These are phyloP conservation scores for Delia radicum DNA, from an alignment of 1,140 invertebrate species.

Conservation along the genomic window DNA sequence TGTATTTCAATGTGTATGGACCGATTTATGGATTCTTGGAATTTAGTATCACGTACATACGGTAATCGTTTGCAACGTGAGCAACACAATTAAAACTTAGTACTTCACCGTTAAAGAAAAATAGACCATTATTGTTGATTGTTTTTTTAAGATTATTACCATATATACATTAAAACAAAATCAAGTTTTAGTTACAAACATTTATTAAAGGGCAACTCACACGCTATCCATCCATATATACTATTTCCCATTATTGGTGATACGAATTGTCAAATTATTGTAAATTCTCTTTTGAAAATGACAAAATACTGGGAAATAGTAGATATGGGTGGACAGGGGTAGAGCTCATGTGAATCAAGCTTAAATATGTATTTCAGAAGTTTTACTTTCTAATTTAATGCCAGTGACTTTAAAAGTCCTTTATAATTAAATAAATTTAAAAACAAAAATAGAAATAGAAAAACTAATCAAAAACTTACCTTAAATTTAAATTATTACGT, in stretches of 20 bases:
- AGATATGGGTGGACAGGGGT: too few relatives aligned
- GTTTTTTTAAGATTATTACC: neutral
- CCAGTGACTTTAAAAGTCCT: neutral
- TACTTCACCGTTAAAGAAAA: neutral
- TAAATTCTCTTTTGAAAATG: too few relatives aligned
- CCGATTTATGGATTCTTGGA: conserved; percentile 94
- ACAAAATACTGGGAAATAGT: too few relatives aligned
- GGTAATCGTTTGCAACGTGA: conserved; percentile 78
- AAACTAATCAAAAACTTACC: conserved; percentile 3
- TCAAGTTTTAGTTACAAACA: neutral
- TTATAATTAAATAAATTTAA: neutral
- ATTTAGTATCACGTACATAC: conserved; percentile 84
- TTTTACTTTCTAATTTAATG: neutral
- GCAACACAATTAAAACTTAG: conserved; percentile 47
- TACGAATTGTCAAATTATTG: too few relatives aligned
- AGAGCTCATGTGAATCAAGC: too few relatives aligned
- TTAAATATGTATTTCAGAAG: too few relatives aligned
- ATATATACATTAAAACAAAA: neutral
- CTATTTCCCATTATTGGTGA: too few relatives aligned
- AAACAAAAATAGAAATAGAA: neutral
- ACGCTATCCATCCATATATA: too few relatives aligned
- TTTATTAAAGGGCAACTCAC: neutral
- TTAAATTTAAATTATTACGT: neutral
- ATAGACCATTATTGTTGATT: conserved; percentile 23
- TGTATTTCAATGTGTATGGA: conserved; percentile 98